These are phyloP conservation scores for Rotaria macrura DNA, from an alignment of 2,888 invertebrate species.

Conservation along the genomic window DNA sequence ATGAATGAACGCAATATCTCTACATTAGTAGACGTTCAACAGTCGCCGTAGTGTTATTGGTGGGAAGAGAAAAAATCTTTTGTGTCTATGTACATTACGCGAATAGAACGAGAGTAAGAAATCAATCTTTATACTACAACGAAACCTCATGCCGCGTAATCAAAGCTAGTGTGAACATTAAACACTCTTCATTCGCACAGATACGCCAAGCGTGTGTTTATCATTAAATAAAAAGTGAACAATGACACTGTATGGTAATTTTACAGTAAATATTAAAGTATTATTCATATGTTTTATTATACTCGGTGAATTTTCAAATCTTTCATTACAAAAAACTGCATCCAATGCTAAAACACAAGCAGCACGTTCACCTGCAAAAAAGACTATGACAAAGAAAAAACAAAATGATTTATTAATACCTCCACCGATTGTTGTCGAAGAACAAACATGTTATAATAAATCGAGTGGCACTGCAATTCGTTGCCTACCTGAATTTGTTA, in stretches of 20 bases:
- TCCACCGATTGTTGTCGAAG: neutral
- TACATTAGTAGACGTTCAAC: neutral
- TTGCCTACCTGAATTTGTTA: constrained; percentile 89
- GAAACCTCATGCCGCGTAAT: constrained; percentile 8
- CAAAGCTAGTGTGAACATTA: neutral
- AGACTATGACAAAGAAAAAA: neutral
- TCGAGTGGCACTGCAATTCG: constrained; percentile 56
- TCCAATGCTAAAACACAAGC: neutral
- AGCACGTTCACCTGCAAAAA: neutral
- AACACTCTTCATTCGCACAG: neutral
- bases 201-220: neutral
- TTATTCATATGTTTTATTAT: neutral
- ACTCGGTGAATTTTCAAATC: neutral
- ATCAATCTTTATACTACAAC: neutral
- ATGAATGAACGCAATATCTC: constrained; percentile 15
- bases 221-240: neutral
- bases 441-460: constrained; percentile 45
- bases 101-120: neutral
- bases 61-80: neutral
- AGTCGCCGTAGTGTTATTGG: neutral
- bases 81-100: neutral
- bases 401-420: neutral
- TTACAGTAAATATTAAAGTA: neutral
- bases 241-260: neutral
- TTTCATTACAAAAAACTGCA: neutral